Evolutionary conservation across 2,888 invertebrate species (phyloP), one percentile per base, ranked within the genome.

Genomic region (Caenorhabditis macrosperma): DNA sequence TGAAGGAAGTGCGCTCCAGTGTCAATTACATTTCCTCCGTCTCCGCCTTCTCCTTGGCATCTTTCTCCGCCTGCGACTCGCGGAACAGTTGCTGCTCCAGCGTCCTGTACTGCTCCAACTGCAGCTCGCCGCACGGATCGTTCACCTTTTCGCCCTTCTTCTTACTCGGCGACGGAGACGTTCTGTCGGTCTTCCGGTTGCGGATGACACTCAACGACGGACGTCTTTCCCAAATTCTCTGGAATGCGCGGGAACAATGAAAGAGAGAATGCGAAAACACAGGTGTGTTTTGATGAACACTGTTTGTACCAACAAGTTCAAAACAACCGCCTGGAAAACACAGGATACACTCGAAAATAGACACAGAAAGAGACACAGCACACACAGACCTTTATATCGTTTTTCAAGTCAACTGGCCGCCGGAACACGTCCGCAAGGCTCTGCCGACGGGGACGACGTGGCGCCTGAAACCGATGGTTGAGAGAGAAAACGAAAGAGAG

Each of bases 211-310:
- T 64, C 41, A 77, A 44, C 20, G 77, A 77, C 20, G 69, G 63
- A 4, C 77, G 69, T 4, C 48, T 52, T 5, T 57, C 57, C 77
- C 77, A 77, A 15, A 69, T 50, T 61, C 55, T 63, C 77, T 74
- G 59, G 15, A 72, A 71, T 20, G 22, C 12, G 24, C 4, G 24
- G 3, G 20, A 52, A 15, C 1, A 15, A 15, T 33, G 33, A 33
- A 33, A 5, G 33, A 38, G 15, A 9, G 38, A 38, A 12, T 9
- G 5, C 12, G 38, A 38, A 38, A 12, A 38, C 38, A 15, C 12
- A 38, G 38, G 38, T 38, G 57, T 57, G 57, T 26, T 20, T 20
- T 57, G 15, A 30, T 57, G 15, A 28, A 54, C n/a, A 55, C 33
- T 9, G 12, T 54, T 38, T 41, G n/a, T 28, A 24, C 33, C 24